Conservation (phyloP, 2,888 invertebrate genomes). For the Gonocerus acuteangulatus region DNA sequence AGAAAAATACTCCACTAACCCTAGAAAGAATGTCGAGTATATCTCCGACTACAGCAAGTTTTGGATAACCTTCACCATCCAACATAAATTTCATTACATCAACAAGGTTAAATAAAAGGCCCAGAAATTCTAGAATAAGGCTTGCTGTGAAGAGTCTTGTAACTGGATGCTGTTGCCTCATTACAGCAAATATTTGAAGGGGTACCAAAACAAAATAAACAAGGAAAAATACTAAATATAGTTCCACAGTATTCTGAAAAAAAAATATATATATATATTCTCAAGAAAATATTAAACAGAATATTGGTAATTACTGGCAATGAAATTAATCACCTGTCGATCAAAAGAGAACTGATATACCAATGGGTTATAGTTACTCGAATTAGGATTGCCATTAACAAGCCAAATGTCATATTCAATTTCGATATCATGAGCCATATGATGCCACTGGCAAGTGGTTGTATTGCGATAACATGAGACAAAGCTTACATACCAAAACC, state of each 20-base stretch:
- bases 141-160: slow-evolving; percentile 85
- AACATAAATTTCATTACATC: slow-evolving; percentile 85
- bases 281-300: neutral
- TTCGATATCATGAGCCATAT: slow-evolving; percentile 54
- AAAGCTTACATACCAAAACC: slow-evolving; percentile 93
- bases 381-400: slow-evolving; percentile 91
- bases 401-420: slow-evolving; percentile 88
- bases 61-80: slow-evolving; percentile 79
- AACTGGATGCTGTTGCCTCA: slow-evolving; percentile 81
- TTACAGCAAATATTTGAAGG: slow-evolving; percentile 83
- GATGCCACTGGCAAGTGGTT: slow-evolving; percentile 74
- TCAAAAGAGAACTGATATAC: slow-evolving; percentile 96
- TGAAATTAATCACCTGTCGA: slow-evolving; percentile 52
- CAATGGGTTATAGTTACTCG: slow-evolving; percentile 75
- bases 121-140: slow-evolving; percentile 74
- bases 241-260: slow-evolving; percentile 71
- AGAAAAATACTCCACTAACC: no score
- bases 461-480: slow-evolving; percentile 83
- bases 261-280: no score
- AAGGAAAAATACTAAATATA: slow-evolving; percentile 79
- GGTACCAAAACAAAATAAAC: slow-evolving; percentile 80
- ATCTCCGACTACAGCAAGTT: slow-evolving; percentile 79
- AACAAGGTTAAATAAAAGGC: slow-evolving; percentile 75
- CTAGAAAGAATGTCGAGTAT: slow-evolving; percentile 86
- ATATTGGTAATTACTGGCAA: no score